phyloP scores from a whole-genome alignment of 1,140 invertebrate genomes.

The Hylaeus anthracinus region DNA sequence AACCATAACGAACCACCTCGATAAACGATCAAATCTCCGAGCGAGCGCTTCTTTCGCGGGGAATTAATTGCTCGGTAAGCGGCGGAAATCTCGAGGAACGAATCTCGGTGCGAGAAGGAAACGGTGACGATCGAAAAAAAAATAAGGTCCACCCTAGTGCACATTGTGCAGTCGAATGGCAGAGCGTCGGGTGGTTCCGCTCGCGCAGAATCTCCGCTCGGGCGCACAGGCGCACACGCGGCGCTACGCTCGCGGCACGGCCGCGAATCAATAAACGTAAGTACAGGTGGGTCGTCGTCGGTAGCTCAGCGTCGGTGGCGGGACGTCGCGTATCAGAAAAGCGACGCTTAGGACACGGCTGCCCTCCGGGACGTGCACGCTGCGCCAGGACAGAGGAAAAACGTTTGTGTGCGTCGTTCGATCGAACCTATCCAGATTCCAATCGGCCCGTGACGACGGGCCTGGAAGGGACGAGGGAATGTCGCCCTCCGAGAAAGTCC shows the following conservation, averaged over 20 bases:
- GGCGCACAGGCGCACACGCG: conserved; percentile 62
- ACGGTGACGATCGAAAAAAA: no score
- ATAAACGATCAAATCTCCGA: no score
- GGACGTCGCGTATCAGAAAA: conserved; percentile 55
- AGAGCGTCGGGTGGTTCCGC: neutral
- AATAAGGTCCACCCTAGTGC: neutral
- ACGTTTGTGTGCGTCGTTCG: neutral
- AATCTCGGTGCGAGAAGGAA: no score
- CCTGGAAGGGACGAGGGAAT: conserved; percentile 7
- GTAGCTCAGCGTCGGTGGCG: conserved; percentile 53
- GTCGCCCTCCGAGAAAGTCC: conserved; percentile 35
- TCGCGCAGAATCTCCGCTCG: conserved; percentile 35
- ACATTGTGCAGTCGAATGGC: conserved; percentile 37
- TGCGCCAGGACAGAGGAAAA: neutral
- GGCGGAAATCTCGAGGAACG: no score
- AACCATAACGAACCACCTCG: no score
- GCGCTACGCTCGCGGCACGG: conserved; percentile 43
- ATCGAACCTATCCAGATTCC: neutral
- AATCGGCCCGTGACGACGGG: neutral
- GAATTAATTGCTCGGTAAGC: no score
- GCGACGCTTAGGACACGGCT: conserved; percentile 49
- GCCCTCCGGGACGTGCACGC: neutral
- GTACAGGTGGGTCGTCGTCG: conserved; percentile 72
- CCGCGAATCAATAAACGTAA: conserved; percentile 71
- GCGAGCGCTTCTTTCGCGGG: no score